phyloP scores from a whole-genome alignment of 2,113 vertebrate genomes.

The Sylvietta virens region DNA sequence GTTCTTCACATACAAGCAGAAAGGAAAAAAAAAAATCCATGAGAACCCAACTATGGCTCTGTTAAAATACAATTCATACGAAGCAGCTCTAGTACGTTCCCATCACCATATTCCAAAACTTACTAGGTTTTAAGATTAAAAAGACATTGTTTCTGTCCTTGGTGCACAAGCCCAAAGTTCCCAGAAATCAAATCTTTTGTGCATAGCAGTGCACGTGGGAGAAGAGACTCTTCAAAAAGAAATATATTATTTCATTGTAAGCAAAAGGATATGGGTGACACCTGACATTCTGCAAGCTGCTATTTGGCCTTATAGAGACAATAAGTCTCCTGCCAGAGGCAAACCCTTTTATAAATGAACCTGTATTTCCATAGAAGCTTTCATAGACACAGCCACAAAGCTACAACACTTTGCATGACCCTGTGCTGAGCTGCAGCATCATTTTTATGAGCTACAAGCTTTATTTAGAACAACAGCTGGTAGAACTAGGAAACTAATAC shows the following conservation, averaged over 20 bases:
- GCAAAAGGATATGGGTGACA: neutral
- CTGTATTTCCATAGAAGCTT: neutral
- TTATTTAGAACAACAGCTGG: neutral
- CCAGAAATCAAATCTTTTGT: neutral
- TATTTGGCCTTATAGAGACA: neutral
- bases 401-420: neutral
- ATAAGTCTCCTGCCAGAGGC: neutral
- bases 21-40: neutral
- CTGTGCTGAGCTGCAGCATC: neutral
- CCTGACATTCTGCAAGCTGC: neutral
- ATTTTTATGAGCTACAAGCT: neutral
- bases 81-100: neutral
- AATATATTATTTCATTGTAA: neutral
- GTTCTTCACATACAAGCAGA: conserved; percentile 74
- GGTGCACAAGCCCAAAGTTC: neutral
- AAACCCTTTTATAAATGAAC: neutral
- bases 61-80: neutral
- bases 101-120: neutral
- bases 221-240: neutral
- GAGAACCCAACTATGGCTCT: neutral
- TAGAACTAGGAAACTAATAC: neutral
- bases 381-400: neutral
- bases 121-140: neutral
- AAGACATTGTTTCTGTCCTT: neutral
- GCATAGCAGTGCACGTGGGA: neutral